Percentiles rank a stretch among this genome's conserved stretches.
Evolutionary conservation across 2,888 invertebrate genomes (phyloP).

Genomic region (Lampropteryx suffumata): DNA sequence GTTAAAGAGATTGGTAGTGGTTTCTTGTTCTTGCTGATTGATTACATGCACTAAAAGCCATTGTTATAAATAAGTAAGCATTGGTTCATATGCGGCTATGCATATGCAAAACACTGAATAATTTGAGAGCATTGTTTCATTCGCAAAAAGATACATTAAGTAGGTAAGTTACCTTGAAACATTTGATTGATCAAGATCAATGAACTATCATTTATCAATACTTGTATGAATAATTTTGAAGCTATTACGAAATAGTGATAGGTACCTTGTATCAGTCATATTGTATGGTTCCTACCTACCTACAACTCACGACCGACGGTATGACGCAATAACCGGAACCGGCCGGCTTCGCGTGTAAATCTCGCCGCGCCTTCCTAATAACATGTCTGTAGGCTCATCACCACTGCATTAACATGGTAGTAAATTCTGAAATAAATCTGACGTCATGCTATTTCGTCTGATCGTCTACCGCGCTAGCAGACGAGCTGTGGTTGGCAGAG

Average conservation of each 20-base stretch:
- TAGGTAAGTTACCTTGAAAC: no score
- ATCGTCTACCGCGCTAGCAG: neutral
- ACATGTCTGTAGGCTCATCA: slow-evolving; percentile 44
- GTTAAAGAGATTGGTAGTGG: no score
- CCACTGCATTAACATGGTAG: slow-evolving; percentile 41
- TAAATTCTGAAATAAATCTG: slow-evolving; percentile 51
- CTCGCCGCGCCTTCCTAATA: slow-evolving; percentile 41
- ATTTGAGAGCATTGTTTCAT: no score
- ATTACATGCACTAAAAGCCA: no score
- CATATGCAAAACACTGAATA: no score
- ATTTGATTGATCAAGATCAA: slow-evolving; percentile 4
- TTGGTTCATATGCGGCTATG: no score
- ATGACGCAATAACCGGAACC: slow-evolving; percentile 43
- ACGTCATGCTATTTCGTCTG: slow-evolving; percentile 47
- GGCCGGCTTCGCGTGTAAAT: slow-evolving; percentile 40
- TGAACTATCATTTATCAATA: neutral
- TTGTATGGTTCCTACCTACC: neutral
- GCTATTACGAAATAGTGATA: neutral
- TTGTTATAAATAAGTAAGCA: no score
- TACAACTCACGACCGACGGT: slow-evolving; percentile 24
- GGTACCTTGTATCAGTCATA: neutral
- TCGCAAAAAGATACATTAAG: no score
- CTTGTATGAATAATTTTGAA: neutral
- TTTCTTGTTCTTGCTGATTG: no score
- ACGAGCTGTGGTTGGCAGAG: neutral